Evolutionary conservation across 2,113 vertebrate genomes (phyloP).

Genomic region (Suricata suricatta): DNA sequence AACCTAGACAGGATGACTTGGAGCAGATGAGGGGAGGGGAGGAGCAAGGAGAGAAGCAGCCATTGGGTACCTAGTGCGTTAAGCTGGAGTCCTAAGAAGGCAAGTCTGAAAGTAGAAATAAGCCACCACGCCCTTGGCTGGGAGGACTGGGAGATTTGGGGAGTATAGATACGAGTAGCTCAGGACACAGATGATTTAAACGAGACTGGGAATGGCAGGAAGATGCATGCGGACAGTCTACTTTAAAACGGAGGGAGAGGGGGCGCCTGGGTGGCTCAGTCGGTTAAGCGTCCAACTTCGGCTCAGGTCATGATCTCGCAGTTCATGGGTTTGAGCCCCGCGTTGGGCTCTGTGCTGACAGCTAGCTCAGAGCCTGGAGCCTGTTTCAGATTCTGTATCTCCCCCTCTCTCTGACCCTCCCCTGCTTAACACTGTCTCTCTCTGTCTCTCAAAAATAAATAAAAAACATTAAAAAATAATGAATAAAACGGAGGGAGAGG

Average conservation of each 20-base stretch:
- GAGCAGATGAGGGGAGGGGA: neutral
- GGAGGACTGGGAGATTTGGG: neutral
- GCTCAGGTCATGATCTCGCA: too few relatives aligned
- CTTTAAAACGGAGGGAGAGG: neutral
- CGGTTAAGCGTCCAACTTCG: too few relatives aligned
- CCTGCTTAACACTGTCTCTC: too few relatives aligned
- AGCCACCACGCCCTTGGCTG: neutral
- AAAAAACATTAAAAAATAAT: too few relatives aligned
- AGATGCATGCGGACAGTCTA: neutral
- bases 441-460: too few relatives aligned
- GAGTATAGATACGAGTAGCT: neutral
- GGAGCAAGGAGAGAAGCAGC: neutral
- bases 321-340: too few relatives aligned
- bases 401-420: too few relatives aligned
- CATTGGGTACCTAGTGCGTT: neutral
- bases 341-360: too few relatives aligned
- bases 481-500: neutral
- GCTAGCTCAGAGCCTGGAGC: too few relatives aligned
- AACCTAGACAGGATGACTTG: neutral
- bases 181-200: neutral
- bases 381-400: too few relatives aligned
- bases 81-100: neutral
- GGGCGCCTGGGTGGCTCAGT: too few relatives aligned
- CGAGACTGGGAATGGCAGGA: neutral
- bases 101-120: neutral